phyloP scores from a whole-genome alignment of 1,140 invertebrate species.

The Dendrolimus punctatus region DNA sequence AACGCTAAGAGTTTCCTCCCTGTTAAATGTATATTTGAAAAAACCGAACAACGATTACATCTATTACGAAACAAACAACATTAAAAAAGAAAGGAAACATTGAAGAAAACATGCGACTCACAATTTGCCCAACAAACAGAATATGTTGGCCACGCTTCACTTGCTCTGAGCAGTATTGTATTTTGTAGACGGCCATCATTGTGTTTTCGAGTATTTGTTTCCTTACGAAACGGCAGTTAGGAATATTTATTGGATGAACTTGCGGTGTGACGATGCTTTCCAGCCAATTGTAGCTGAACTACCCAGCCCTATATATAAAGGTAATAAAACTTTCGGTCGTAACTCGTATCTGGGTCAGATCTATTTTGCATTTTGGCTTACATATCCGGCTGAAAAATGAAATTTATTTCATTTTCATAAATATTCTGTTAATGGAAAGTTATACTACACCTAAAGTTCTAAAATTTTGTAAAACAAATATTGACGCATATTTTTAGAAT shows the following conservation, averaged over 20 bases:
- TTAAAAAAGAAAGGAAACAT: conserved; percentile 29
- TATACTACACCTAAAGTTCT: too few relatives aligned
- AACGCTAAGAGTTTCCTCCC: conserved; percentile 6
- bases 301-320: conserved; percentile 23
- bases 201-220: conserved; percentile 66
- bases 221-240: conserved; percentile 63
- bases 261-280: conserved; percentile 57
- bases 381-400: background rate
- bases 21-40: conserved; percentile 13
- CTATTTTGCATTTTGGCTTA: conserved; percentile 1
- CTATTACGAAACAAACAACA: conserved; percentile 32
- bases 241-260: conserved; percentile 67
- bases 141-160: conserved; percentile 59
- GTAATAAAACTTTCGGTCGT: conserved; percentile 40
- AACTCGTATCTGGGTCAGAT: background rate
- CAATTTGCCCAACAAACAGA: conserved; percentile 56
- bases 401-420: conserved; percentile 18
- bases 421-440: too few relatives aligned
- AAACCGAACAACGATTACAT: conserved; percentile 8
- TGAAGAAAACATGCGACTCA: conserved; percentile 38
- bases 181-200: conserved; percentile 51
- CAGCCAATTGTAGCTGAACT: conserved; percentile 43
- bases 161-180: conserved; percentile 55
- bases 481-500: too few relatives aligned
- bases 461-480: too few relatives aligned